Conservation (phyloP, 2,888 invertebrate genomes). For the Melinopterus prodromus region DNA sequence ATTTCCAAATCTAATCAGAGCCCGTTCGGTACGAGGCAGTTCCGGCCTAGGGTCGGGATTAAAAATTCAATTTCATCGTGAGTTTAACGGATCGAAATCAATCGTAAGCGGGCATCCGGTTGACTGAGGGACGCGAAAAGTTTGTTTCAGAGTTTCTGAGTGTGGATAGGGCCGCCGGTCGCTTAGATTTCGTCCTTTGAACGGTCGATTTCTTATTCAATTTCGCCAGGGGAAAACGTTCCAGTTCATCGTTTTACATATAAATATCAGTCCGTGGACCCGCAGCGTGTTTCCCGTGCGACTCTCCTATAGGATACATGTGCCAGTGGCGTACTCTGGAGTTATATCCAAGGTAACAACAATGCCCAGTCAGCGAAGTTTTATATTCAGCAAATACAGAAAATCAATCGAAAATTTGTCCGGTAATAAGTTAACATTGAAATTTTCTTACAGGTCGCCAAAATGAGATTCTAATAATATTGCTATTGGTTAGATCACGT, state of each 20-base stretch:
- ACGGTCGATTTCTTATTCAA: slow-evolving; percentile 30
- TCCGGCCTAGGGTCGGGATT: neutral
- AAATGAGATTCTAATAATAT: no score
- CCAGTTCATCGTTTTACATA: slow-evolving; percentile 34
- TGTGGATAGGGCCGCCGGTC: neutral
- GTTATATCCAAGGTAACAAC: no score
- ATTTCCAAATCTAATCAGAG: neutral
- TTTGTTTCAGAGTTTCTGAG: neutral
- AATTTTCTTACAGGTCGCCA: no score
- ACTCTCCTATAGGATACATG: neutral
- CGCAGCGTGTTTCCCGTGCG: neutral
- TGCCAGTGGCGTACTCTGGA: neutral
- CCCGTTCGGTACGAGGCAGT: neutral
- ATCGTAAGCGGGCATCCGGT: neutral
- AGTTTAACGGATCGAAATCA: neutral
- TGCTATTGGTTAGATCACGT: no score
- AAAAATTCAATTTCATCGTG: neutral
- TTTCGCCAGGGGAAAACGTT: slow-evolving; percentile 27
- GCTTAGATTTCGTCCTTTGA: slow-evolving; percentile 4
- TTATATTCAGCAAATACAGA: no score
- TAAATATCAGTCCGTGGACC: slow-evolving; percentile 24
- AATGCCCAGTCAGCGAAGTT: no score
- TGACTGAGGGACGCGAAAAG: neutral
- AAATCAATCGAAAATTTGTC: no score
- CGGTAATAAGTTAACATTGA: no score